Percentiles rank a stretch among this genome's conserved stretches.
These are phyloP conservation scores for Phoebastria nigripes DNA, from an alignment of 2,797 vertebrate genomes.

Conservation along the genomic window DNA sequence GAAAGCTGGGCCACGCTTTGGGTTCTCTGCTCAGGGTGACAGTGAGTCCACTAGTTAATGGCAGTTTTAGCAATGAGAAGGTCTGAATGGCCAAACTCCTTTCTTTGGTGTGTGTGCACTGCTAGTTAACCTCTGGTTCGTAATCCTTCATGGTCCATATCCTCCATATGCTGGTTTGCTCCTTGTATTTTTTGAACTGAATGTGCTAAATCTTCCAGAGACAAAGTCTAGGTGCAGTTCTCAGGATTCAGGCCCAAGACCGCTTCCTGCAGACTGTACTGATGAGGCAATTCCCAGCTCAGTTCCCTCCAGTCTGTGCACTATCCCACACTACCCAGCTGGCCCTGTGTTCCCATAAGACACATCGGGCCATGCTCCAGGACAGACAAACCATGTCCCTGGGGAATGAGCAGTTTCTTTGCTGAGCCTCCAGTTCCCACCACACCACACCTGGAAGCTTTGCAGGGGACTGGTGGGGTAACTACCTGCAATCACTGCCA, in stretches of 20 bases:
- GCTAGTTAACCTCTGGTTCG: neutral
- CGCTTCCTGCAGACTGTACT: neutral
- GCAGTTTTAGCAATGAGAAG: neutral
- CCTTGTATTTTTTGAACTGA: neutral
- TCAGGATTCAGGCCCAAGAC: neutral
- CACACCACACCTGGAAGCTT: neutral
- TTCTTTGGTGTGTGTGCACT: neutral
- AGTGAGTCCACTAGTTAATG: fast-evolving
- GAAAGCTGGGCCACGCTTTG: neutral
- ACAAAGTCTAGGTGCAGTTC: neutral
- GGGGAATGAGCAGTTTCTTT: neutral
- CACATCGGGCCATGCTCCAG: neutral
- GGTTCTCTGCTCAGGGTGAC: neutral
- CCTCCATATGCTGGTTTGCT: neutral
- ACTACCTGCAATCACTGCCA: neutral
- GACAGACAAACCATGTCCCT: neutral
- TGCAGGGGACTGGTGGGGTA: neutral
- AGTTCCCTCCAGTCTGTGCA: neutral
- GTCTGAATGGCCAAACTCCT: neutral
- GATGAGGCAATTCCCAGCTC: neutral
- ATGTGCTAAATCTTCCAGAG: neutral
- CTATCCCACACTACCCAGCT: neutral
- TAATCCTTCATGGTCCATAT: neutral
- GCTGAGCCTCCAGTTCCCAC: neutral
- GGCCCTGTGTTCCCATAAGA: neutral